Evolutionary conservation across 2,888 invertebrate species (phyloP).

Genomic region (Sipunculus nudus): DNA sequence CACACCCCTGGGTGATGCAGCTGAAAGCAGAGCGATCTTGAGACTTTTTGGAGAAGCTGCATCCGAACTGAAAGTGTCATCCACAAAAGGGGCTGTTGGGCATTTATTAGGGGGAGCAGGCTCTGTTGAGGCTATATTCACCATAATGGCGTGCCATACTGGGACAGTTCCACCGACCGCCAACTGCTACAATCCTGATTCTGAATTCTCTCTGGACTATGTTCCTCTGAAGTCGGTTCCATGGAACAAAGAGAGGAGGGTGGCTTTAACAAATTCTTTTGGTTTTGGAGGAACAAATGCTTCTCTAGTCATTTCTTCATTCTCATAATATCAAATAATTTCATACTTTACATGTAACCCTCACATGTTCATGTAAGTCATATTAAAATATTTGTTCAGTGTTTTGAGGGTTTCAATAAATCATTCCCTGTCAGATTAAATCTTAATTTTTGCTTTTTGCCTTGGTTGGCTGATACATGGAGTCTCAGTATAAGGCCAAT

Average conservation of each 20-base stretch:
- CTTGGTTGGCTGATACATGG: too few relatives aligned
- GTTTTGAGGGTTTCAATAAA: too few relatives aligned
- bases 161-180: constrained; percentile 86
- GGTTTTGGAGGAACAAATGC: constrained; percentile 99
- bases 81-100: constrained; percentile 97
- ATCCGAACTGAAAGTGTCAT: constrained; percentile 74
- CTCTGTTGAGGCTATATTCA: constrained; percentile 88
- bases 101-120: constrained; percentile 98
- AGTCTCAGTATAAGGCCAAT: too few relatives aligned
- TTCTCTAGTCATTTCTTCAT: too few relatives aligned
- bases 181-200: constrained; percentile 79
- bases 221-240: constrained; percentile 71
- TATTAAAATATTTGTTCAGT: too few relatives aligned
- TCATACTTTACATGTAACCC: too few relatives aligned
- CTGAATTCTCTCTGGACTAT: constrained; percentile 74
- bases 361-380: too few relatives aligned
- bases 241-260: constrained; percentile 71
- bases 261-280: constrained; percentile 96
- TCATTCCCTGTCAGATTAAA: too few relatives aligned
- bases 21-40: constrained; percentile 58
- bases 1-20: constrained; percentile 87
- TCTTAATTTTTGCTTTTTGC: too few relatives aligned
- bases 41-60: constrained; percentile 43
- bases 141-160: constrained; percentile 80
- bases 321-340: too few relatives aligned